A percentile compares a stretch with the other conserved stretches of the same genome.
phyloP scores from a whole-genome alignment of 2,888 invertebrate genomes.

The Leptopilina drosophilae region DNA sequence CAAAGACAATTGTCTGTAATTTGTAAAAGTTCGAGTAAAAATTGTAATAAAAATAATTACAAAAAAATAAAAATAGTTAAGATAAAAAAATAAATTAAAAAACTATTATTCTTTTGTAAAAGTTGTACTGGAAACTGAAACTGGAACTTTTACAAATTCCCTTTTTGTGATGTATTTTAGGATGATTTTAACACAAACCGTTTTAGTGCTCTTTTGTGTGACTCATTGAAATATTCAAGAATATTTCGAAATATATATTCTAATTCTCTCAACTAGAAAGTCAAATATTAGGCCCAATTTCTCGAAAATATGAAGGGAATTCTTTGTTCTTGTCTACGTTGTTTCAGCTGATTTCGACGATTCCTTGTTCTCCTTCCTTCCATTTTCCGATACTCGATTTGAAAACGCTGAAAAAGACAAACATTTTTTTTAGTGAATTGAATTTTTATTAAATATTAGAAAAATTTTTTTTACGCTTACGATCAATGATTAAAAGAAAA shows the following conservation, averaged over 20 bases:
- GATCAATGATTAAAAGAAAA: too few relatives aligned
- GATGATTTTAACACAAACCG: too few relatives aligned
- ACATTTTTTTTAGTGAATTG: not conserved
- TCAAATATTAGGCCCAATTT: slow-evolving; percentile 25
- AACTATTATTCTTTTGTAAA: not conserved
- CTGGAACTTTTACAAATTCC: not conserved
- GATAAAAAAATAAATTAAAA: not conserved
- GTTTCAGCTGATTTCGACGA: slow-evolving; percentile 18
- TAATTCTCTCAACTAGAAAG: not conserved
- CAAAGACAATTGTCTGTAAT: not conserved
- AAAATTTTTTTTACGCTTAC: not conserved
- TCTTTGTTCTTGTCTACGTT: slow-evolving; percentile 3
- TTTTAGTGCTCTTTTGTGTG: not conserved
- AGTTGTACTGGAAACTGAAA: not conserved
- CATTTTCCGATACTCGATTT: slow-evolving; percentile 33
- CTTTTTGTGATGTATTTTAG: not conserved
- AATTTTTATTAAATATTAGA: not conserved
- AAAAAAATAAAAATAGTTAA: not conserved
- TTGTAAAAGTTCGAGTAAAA: not conserved
- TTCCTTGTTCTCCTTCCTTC: slow-evolving; percentile 28
- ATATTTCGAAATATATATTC: too few relatives aligned
- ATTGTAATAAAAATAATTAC: too few relatives aligned
- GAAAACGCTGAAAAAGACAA: slow-evolving; percentile 17
- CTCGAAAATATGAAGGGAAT: not conserved
- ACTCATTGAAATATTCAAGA: not conserved